Base-by-base conservation (phyloP, 2,888 invertebrate species). In the Steinernema scapterisci region DNA sequence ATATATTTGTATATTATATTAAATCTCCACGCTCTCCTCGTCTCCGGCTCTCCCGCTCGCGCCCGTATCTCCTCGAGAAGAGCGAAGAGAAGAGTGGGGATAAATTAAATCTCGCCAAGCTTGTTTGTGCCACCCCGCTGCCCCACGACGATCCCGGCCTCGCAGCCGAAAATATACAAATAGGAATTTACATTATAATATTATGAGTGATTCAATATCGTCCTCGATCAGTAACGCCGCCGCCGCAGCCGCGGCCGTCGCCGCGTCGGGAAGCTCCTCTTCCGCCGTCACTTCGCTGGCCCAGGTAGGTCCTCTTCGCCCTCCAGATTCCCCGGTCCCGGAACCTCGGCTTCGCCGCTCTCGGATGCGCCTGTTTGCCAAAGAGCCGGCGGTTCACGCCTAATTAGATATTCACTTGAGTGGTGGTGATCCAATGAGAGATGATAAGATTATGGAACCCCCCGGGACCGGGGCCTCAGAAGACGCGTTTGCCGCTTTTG, bases 171-270 rank as follows among this genome's bases (percentile, higher is more conserved):
- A 63, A 63, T 25, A 27, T 63, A 31, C 63, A 63, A 63, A 63
- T 63, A 63, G 31, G 63, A 63, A 63, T 63, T 63, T 63, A 63
- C 63, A 63, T 63, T 63, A 63, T 63, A 63, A 63, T 63, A 63
- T 63, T 63, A 63, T 63, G 63, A 63, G 63, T 63, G 63, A 63
- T 31, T 63, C 63, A 63, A 63, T 63, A 63, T 63, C 63, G 63
- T 63, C 63, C 63, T 63, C 63, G 63, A 63, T 63, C 63, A 63
- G 63, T 25, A 63, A 76, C 73, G 73, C 78, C 23, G 78, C 75
- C 11, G 43, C 72, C n/a, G 73, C 76, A 19, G 74, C 78, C 46
- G 74, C 78, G 31, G 74, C 76, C 13, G 81, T 76, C 38, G 75
- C 70, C 1, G 48, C 75, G 19, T 77, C 75, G 2, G 63, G 63